Evolutionary conservation across 2,113 vertebrate genomes (phyloP), one percentile per base, ranked within the genome.

Genomic region (Eleginops maclovinus): DNA sequence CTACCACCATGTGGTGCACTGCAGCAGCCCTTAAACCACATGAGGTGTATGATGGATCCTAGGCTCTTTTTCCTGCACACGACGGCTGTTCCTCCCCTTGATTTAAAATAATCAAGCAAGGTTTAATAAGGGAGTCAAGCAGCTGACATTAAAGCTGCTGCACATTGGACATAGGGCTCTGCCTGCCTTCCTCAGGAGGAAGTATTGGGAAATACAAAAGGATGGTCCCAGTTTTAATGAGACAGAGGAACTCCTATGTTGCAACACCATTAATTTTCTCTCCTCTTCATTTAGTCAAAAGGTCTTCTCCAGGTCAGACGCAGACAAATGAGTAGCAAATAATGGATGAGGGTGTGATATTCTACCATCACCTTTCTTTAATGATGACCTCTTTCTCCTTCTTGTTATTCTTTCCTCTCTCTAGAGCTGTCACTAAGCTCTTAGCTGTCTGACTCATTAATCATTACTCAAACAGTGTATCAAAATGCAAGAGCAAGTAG

Each of bases 141-240:
- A 13, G 77, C 63, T 81, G 77, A 77, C 71, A 59, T 69, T 87
- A 75, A 73, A 65, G 63, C 73, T 59, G 51, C 59, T 47, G 82
- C 43, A 46, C 51, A 72, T 36, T 16, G 67, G 61, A 55, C 70
- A 49, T 61, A 43, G 21, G 24, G 79, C 9, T 68, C 55, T 67
- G 60, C 62, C n/a, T 47, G 53, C 24, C n/a, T 69, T 74, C 74
- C 74, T n/a, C 26, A n/a, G 83, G 71, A 74, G 79, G 73, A 74
- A 75, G 43, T 41, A 60, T 80, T 70, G 62, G 50, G 49, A 78
- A 83, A 71, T 53, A 79, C 63, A 70, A 79, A 77, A 81, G 62
- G 49, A 82, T 46, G 28, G 21, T 73, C 47, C 11, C 47, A 78
- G 53, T 17, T 87, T 84, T 87, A 89, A 90, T 81, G 72, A 82